A percentile compares a stretch with the other conserved stretches of the same genome.
These are phyloP conservation scores for Marisa cornuarietis DNA, from an alignment of 1,140 invertebrate species.

Conservation along the genomic window DNA sequence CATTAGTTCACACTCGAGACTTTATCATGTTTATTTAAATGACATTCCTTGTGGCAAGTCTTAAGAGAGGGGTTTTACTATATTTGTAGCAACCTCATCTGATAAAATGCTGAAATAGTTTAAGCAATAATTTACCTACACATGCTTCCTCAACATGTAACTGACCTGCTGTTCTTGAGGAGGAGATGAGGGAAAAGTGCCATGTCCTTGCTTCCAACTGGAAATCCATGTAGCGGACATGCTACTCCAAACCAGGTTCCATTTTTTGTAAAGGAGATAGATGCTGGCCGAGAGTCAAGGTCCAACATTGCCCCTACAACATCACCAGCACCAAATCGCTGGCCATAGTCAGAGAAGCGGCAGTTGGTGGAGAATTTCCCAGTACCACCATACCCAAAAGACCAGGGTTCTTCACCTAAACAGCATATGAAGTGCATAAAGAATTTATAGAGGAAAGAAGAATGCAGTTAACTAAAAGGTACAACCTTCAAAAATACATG, in stretches of 20 bases:
- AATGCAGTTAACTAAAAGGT: too few relatives aligned
- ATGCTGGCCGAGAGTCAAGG: conserved; percentile 69
- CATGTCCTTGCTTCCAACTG: conserved; percentile 66
- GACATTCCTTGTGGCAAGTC: too few relatives aligned
- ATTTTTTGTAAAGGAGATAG: conserved; percentile 86
- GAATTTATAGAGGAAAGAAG: too few relatives aligned
- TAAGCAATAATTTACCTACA: neutral
- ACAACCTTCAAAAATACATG: too few relatives aligned
- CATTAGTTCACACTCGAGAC: too few relatives aligned
- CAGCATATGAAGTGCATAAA: conserved; percentile 1
- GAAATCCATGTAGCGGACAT: conserved; percentile 66
- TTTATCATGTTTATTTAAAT: too few relatives aligned
- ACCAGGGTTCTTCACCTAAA: conserved; percentile 77
- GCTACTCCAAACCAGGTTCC: conserved; percentile 78
- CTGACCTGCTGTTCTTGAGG: conserved; percentile 80
- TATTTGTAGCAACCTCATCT: too few relatives aligned
- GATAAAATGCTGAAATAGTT: too few relatives aligned
- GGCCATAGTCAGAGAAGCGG: conserved; percentile 83
- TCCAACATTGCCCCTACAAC: conserved; percentile 80
- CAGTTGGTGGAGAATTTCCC: conserved; percentile 81
- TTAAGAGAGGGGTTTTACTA: too few relatives aligned
- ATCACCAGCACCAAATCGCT: conserved; percentile 78
- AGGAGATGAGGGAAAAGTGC: conserved; percentile 88
- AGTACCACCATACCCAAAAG: conserved; percentile 86
- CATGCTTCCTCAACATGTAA: neutral